Conservation (phyloP, 2,113 vertebrate species). For the Pogonocichla stellata region DNA sequence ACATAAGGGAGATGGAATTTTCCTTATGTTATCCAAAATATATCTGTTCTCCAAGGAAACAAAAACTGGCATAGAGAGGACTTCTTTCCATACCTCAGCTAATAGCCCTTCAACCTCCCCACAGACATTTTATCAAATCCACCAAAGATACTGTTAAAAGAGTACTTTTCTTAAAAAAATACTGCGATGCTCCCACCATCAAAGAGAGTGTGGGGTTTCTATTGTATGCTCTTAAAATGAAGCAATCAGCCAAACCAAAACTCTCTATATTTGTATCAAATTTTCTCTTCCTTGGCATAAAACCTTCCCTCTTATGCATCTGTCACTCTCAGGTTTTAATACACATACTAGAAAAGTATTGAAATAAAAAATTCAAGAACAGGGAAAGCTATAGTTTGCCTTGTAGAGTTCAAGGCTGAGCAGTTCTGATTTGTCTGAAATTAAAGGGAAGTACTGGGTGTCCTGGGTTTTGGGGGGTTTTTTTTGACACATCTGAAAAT, state of each 20-base stretch:
- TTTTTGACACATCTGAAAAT: not conserved
- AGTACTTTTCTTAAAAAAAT: not conserved
- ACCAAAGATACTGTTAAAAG: not conserved
- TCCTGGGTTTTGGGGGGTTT: rapidly evolving
- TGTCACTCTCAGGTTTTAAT: not conserved
- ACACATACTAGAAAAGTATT: not conserved
- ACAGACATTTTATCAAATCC: not conserved
- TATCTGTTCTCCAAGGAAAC: conserved; percentile 37
- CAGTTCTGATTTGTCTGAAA: not conserved
- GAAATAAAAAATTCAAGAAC: not conserved
- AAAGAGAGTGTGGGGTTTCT: not conserved
- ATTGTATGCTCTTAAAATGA: not conserved
- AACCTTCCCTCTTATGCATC: not conserved
- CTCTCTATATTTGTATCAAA: not conserved
- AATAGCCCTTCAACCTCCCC: not conserved
- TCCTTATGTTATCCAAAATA: not conserved
- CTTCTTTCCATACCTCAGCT: not conserved
- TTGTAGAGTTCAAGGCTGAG: not conserved
- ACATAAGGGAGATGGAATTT: conserved; percentile 2
- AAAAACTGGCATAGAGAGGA: not conserved
- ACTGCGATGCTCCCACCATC: not conserved
- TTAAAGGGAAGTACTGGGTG: not conserved
- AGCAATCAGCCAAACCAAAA: not conserved
- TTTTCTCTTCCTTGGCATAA: not conserved
- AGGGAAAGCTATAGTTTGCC: not conserved